phyloP scores from a whole-genome alignment of 2,888 invertebrate species.

The Apodemia hepburni region DNA sequence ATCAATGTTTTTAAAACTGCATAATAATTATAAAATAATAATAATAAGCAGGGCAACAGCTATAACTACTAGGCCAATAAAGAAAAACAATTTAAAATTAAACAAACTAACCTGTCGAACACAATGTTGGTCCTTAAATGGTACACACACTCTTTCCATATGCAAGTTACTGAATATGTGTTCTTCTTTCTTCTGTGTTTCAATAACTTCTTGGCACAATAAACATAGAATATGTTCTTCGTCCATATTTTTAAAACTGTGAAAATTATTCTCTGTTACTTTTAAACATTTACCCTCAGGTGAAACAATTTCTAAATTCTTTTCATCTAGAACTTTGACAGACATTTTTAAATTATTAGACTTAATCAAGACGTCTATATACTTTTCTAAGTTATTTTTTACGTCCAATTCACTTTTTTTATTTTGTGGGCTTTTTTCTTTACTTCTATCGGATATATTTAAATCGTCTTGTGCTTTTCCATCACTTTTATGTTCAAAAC shows the following conservation, averaged over 20 bases:
- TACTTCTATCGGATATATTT: not conserved
- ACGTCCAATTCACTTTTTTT: not conserved
- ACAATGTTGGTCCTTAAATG: slow-evolving; percentile 31
- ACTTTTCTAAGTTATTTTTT: not conserved
- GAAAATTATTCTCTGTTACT: slow-evolving; percentile 28
- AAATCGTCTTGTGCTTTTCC: not conserved
- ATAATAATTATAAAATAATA: too few relatives aligned
- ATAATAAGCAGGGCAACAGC: too few relatives aligned
- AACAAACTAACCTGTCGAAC: slow-evolving; percentile 25
- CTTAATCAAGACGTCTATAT: not conserved
- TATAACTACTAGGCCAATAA: not conserved
- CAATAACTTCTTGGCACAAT: not conserved
- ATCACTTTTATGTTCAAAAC: not conserved
- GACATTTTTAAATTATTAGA: not conserved
- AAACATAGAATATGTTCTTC: not conserved
- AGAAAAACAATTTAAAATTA: not conserved
- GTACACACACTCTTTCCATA: slow-evolving; percentile 27
- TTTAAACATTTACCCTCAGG: slow-evolving; percentile 27
- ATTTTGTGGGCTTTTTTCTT: not conserved
- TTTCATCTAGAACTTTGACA: not conserved
- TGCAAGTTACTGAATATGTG: slow-evolving; percentile 28
- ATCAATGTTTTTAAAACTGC: too few relatives aligned
- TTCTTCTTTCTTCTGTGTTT: not conserved
- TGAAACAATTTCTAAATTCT: slow-evolving; percentile 22
- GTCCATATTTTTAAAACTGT: slow-evolving; percentile 26